Percentiles rank a stretch among this genome's conserved stretches.
Conservation (phyloP, 2,888 invertebrate species). For the Pogonocherus hispidulus region DNA sequence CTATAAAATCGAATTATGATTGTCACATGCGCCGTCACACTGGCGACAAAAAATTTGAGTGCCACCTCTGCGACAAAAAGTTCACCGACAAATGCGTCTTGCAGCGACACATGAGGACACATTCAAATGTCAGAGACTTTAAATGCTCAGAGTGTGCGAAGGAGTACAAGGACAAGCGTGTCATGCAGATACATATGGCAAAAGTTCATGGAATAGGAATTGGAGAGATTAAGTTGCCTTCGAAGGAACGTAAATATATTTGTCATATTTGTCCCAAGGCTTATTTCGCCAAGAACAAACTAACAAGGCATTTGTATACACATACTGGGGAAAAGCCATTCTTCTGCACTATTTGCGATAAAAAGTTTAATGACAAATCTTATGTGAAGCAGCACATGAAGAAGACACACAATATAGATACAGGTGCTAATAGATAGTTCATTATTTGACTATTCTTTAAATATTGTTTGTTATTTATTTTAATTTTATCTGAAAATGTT, state of each 20-base stretch:
- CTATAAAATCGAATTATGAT: constrained; percentile 60
- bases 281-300: constrained; percentile 58
- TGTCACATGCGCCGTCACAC: constrained; percentile 59
- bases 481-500: constrained; percentile 6
- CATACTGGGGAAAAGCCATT: constrained; percentile 60
- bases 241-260: constrained; percentile 62
- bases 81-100: constrained; percentile 59
- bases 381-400: constrained; percentile 60
- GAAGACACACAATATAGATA: constrained; percentile 53
- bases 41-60: constrained; percentile 58
- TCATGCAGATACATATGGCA: constrained; percentile 55
- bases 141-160: constrained; percentile 70
- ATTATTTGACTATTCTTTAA: neutral
- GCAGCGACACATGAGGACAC: constrained; percentile 56
- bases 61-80: constrained; percentile 57
- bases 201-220: constrained; percentile 57
- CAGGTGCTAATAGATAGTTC: constrained; percentile 14
- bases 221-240: constrained; percentile 62
- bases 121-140: constrained; percentile 57
- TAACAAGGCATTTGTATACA: constrained; percentile 58
- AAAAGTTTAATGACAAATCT: constrained; percentile 60
- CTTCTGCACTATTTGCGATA: constrained; percentile 56
- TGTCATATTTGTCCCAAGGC: constrained; percentile 66
- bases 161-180: constrained; percentile 70
- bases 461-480: constrained; percentile 16